Evolutionary conservation across 1,140 invertebrate genomes (phyloP), one percentile per base, ranked within the genome.

Genomic region (Tetragonula clypearis): DNA sequence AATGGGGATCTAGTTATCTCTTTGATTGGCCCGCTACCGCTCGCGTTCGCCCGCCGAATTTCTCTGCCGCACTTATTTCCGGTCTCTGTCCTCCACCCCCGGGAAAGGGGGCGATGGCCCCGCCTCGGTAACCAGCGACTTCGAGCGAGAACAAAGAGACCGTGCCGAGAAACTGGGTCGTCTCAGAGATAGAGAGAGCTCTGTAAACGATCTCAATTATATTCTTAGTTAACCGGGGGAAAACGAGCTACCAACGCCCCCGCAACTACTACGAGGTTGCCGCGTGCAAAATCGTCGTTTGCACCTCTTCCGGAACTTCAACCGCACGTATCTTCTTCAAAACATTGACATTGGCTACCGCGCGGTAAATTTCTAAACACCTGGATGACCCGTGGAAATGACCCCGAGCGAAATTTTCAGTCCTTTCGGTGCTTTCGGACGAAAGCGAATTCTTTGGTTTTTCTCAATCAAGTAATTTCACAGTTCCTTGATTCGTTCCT

Each of bases 1-100:
- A 86, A 86, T 86, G 82, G 69, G 85, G 75, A 86, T 86, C 69
- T 58, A 86, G 85, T 86, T 86, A 86, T 78, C 85, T 86, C 85
- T 79, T 86, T 86, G 85, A 86, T 86, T 86, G 85, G 75, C 69
- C 26, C 49, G 26, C 60, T 68, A 60, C 60, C 66, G 1, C 60
- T 2, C 23, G 12, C 26, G 12, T 19, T 49, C 15, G 17, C 23
- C 69, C 35, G 58, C 71, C 78, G 79, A 85, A 81, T 86, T 86
- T 73, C 81, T 62, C 74, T 17, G 26, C 6, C 58, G 30, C n/a
- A 79, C 71, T 81, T 81, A 75, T 81, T 85, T 85, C 84, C 84
- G 71, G 53, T 62, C 35, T 55, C 56, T 17, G 58, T 35, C 17
- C 17, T 41, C 69, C 5, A 23, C 26, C 41, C 0, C 4, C 41